phyloP scores from a whole-genome alignment of 2,888 invertebrate genomes.

The Meteorus colon region DNA sequence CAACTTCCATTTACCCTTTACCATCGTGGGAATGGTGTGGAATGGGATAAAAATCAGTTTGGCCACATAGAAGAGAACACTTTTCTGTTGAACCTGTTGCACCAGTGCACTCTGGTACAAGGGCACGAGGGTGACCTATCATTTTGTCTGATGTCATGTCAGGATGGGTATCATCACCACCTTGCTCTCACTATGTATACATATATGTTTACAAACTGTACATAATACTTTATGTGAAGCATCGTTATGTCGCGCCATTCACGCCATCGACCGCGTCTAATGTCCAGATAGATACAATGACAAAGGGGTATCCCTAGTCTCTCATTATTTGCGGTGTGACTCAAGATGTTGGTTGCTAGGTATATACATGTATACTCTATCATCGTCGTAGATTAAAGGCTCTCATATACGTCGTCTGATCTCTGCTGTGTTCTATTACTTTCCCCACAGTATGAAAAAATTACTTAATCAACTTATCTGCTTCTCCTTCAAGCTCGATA shows the following conservation, averaged over 20 bases:
- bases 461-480: no score
- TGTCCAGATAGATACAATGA: slow-evolving; percentile 2
- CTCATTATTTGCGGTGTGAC: neutral
- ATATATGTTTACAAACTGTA: no score
- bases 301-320: neutral
- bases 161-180: neutral
- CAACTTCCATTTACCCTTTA: slow-evolving; percentile 4
- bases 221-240: neutral
- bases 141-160: neutral
- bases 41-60: slow-evolving; percentile 26
- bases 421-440: neutral
- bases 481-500: no score
- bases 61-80: neutral
- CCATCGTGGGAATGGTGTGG: slow-evolving; percentile 14
- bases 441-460: no score
- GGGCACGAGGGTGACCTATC: slow-evolving; percentile 2
- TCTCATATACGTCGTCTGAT: neutral
- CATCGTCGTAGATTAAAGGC: neutral
- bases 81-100: neutral
- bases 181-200: neutral
- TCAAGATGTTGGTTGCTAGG: neutral
- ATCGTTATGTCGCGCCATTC: slow-evolving; percentile 3
- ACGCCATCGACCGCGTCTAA: neutral
- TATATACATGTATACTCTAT: neutral
- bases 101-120: neutral